Conservation (phyloP, 2,888 invertebrate species). For the Agriopis marginaria region DNA sequence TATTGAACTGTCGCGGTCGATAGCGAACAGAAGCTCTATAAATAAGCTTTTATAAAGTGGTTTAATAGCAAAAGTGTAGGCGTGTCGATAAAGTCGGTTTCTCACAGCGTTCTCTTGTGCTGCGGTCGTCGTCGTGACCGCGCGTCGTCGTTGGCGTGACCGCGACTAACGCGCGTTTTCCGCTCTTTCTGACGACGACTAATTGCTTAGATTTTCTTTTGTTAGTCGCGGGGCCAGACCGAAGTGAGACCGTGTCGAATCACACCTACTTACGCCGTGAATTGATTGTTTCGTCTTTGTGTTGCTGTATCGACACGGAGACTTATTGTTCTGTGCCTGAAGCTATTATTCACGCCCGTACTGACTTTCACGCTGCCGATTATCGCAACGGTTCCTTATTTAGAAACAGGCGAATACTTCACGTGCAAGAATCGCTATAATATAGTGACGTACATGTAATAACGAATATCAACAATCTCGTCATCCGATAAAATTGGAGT, state of each 20-base stretch:
- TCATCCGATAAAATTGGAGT: constrained; percentile 57
- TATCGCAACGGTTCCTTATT: constrained; percentile 78
- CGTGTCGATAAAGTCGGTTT: constrained; percentile 26
- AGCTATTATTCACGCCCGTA: constrained; percentile 80
- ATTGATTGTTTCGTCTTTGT: constrained; percentile 86
- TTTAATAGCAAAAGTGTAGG: constrained; percentile 26
- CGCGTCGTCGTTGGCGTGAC: constrained; percentile 72
- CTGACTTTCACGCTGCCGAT: constrained; percentile 80
- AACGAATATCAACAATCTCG: constrained; percentile 37
- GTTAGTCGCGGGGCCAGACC: constrained; percentile 83
- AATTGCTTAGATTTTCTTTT: constrained; percentile 87
- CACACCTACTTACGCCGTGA: constrained; percentile 84
- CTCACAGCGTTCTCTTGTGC: constrained; percentile 40
- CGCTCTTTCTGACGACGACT: constrained; percentile 86
- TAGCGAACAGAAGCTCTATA: constrained; percentile 31
- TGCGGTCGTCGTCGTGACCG: constrained; percentile 66
- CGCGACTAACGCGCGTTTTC: constrained; percentile 84
- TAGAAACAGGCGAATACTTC: constrained; percentile 57
- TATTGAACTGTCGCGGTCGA: constrained; percentile 51
- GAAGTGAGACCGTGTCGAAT: constrained; percentile 81
- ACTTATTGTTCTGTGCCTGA: constrained; percentile 79
- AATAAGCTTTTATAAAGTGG: constrained; percentile 32
- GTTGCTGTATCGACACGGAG: constrained; percentile 83
- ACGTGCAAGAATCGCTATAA: constrained; percentile 40
- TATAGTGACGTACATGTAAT: constrained; percentile 11